Evolutionary conservation across 2,797 vertebrate species (phyloP).

Genomic region (Neomorphus geoffroyi): DNA sequence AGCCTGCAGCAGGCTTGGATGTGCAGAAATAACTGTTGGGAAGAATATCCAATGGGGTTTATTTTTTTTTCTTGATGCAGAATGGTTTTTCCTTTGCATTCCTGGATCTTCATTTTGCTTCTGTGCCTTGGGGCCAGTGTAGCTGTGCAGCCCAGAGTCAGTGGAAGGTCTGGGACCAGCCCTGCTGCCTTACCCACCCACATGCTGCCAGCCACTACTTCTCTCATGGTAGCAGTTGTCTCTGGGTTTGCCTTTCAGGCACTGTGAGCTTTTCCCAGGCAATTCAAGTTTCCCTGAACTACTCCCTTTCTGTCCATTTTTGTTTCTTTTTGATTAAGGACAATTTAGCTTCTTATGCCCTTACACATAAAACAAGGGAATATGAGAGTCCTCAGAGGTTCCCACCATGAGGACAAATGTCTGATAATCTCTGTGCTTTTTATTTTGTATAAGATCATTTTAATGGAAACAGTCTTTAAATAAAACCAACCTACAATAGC

Average conservation of each 20-base stretch:
- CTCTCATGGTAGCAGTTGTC: fast-evolving
- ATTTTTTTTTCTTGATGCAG: neutral
- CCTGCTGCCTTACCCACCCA: fast-evolving
- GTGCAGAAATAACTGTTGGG: neutral
- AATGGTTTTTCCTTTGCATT: neutral
- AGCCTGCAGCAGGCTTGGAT: neutral
- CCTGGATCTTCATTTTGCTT: neutral
- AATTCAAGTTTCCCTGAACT: neutral
- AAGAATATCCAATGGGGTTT: neutral
- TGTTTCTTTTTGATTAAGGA: neutral
- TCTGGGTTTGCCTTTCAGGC: neutral
- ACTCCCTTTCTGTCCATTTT: neutral
- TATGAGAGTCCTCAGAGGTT: neutral
- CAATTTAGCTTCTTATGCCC: neutral
- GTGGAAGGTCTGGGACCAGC: neutral
- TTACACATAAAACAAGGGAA: neutral
- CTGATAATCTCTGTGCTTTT: neutral
- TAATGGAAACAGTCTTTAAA: neutral
- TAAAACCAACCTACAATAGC: neutral
- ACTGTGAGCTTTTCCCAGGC: neutral
- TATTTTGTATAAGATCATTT: neutral
- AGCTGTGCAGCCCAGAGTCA: neutral
- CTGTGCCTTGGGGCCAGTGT: neutral
- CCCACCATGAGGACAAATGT: neutral
- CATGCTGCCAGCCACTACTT: neutral